These are phyloP conservation scores for Trichonephila clavata DNA, from an alignment of 1,140 invertebrate genomes.

Conservation along the genomic window DNA sequence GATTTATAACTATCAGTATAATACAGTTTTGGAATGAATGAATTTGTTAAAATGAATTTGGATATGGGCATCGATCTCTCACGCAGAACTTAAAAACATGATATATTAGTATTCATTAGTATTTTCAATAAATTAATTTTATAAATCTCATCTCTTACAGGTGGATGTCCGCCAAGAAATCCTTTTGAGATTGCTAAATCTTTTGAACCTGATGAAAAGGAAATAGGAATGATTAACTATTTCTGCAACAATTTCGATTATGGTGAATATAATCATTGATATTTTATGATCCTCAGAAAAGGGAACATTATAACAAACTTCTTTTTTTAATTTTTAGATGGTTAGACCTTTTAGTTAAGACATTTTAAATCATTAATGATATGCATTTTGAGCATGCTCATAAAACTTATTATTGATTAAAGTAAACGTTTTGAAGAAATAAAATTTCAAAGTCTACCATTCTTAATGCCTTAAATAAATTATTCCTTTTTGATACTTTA, in stretches of 20 bases:
- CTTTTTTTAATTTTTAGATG: no score
- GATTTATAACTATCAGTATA: no score
- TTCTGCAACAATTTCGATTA: slow-evolving; percentile 60
- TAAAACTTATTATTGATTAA: neutral
- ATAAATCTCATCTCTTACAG: neutral
- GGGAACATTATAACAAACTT: neutral
- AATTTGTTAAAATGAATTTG: neutral
- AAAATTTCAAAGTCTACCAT: neutral
- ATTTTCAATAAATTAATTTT: neutral
- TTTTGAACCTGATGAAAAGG: neutral
- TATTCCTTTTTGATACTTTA: neutral
- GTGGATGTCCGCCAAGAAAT: slow-evolving; percentile 60
- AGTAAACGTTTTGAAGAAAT: neutral
- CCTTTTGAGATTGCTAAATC: slow-evolving; percentile 40
- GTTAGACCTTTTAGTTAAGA: no score
- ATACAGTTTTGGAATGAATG: no score
- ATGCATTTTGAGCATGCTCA: neutral
- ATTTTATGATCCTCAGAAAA: neutral
- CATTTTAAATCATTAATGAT: neutral
- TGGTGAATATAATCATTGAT: neutral
- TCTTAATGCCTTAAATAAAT: neutral
- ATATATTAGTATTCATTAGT: neutral
- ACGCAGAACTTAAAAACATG: fast-evolving
- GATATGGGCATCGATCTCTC: neutral
- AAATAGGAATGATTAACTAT: neutral